Conservation (phyloP, 2,797 vertebrate genomes). For the Lutjanus campechanus region DNA sequence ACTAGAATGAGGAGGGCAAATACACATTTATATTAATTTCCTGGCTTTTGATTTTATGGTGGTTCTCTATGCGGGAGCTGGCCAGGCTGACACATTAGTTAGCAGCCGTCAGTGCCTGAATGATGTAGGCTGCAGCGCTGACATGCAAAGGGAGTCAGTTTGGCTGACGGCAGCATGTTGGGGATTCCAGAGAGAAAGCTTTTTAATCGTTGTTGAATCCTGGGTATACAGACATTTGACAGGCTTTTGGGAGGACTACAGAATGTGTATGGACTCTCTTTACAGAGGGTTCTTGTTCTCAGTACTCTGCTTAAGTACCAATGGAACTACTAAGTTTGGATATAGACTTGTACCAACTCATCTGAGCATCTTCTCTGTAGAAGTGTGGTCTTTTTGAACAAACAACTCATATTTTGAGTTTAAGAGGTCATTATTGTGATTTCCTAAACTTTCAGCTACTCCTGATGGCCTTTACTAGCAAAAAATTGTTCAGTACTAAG, state of each 20-base stretch:
- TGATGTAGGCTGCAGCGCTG: conserved; percentile 5
- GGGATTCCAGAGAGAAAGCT: conserved; percentile 38
- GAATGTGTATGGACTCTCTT: conserved; percentile 5
- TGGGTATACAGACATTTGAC: conserved; percentile 27
- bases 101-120: not conserved
- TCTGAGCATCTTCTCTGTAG: too few species aligned
- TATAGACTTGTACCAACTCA: not conserved
- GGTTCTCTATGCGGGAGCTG: not conserved
- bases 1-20: not conserved
- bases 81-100: not conserved
- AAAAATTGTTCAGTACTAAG: not conserved
- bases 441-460: not conserved
- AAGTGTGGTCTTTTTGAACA: too few species aligned
- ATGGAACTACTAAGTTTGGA: not conserved
- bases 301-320: conserved; percentile 1
- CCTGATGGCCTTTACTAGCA: not conserved
- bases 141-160: conserved; percentile 22
- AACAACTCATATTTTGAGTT: not conserved
- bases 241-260: conserved; percentile 26
- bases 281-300: not conserved
- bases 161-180: conserved; percentile 35
- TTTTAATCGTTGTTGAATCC: conserved; percentile 32
- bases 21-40: not conserved
- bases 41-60: conserved; percentile 8
- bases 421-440: not conserved